A percentile compares a stretch with the other conserved stretches of the same genome.
Conservation (phyloP, 2,113 vertebrate species). For the Dipodomys ordii region DNA sequence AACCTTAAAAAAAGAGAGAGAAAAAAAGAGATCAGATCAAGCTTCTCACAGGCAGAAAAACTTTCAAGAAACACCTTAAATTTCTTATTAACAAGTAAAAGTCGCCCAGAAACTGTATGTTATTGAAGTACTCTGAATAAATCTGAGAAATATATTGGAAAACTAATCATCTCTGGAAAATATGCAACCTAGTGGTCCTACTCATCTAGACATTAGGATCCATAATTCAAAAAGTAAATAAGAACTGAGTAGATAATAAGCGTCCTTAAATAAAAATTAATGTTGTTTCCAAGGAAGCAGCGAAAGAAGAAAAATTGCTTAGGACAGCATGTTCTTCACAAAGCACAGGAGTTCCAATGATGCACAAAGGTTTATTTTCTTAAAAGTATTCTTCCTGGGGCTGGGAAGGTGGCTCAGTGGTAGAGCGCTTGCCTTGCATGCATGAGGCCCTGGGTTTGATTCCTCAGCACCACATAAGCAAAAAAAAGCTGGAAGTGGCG, state of each 20-base stretch:
- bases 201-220: neutral
- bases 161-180: neutral
- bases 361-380: neutral
- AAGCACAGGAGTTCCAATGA: neutral
- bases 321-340: neutral
- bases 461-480: too few relatives aligned
- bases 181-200: neutral
- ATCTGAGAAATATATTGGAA: neutral
- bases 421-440: too few relatives aligned
- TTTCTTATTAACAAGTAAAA: constrained; percentile 8
- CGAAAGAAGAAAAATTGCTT: constrained; percentile 31
- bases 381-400: neutral
- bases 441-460: too few relatives aligned
- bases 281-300: neutral
- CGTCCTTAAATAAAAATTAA: neutral
- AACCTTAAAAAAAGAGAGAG: neutral
- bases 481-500: too few relatives aligned
- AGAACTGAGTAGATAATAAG: constrained; percentile 11
- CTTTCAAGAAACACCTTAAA: neutral
- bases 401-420: too few relatives aligned
- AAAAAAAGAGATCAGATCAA: neutral
- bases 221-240: constrained; percentile 11
- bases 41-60: neutral
- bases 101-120: neutral
- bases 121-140: neutral